Percentiles rank a stretch among this genome's conserved stretches.
Evolutionary conservation across 2,888 invertebrate species (phyloP).

Genomic region (Dinocampus coccinellae): DNA sequence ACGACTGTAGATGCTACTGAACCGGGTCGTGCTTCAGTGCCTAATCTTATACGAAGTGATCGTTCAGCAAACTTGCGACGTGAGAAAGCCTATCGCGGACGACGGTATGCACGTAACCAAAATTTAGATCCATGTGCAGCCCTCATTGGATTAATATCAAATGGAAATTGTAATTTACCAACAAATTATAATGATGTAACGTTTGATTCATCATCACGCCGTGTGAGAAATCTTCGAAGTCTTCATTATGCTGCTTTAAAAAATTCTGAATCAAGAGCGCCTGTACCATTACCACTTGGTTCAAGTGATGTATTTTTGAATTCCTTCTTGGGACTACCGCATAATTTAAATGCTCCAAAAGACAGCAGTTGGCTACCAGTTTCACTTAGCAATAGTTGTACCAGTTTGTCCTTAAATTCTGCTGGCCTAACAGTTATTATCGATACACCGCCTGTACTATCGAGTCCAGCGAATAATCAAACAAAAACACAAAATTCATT

Average conservation of each 20-base stretch:
- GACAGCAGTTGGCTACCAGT: slow-evolving; percentile 63
- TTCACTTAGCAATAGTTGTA: slow-evolving; percentile 70
- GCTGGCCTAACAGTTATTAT: slow-evolving; percentile 67
- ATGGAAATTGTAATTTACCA: slow-evolving; percentile 77
- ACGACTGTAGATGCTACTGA: slow-evolving; percentile 33
- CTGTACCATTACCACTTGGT: slow-evolving; percentile 54
- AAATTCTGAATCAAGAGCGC: slow-evolving; percentile 73
- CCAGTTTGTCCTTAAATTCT: slow-evolving; percentile 70
- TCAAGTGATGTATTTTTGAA: slow-evolving; percentile 64
- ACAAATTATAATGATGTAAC: slow-evolving; percentile 82
- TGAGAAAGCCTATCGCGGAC: slow-evolving; percentile 65
- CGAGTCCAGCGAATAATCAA: slow-evolving; percentile 54
- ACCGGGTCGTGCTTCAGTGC: slow-evolving; percentile 39
- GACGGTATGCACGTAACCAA: slow-evolving; percentile 54
- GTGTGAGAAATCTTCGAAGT: slow-evolving; percentile 89
- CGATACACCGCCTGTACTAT: slow-evolving; percentile 64
- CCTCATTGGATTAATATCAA: slow-evolving; percentile 68
- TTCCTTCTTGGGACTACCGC: slow-evolving; percentile 61
- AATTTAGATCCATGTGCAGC: slow-evolving; percentile 61
- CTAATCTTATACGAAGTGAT: slow-evolving; percentile 69
- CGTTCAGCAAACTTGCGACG: slow-evolving; percentile 73
- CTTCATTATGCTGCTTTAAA: slow-evolving; percentile 88
- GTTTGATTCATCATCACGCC: slow-evolving; percentile 88
- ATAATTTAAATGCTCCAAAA: slow-evolving; percentile 51
- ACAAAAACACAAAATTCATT: slow-evolving; percentile 57